These are phyloP conservation scores for Epistrophe grossulariae DNA, from an alignment of 2,888 invertebrate species.

Conservation along the genomic window DNA sequence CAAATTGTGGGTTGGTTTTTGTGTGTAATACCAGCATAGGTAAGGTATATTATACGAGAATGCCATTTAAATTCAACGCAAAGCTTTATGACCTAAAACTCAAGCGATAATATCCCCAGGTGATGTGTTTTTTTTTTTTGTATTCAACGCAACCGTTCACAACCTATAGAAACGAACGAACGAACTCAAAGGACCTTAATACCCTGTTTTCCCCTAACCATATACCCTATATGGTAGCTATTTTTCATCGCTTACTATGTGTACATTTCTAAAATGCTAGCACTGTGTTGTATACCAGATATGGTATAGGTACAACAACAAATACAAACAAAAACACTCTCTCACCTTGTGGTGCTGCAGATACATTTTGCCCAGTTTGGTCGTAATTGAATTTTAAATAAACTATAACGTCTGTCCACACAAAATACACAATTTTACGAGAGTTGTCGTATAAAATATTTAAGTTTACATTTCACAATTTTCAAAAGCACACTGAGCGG, in stretches of 20 bases:
- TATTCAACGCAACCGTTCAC: constrained; percentile 32
- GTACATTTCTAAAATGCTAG: constrained; percentile 54
- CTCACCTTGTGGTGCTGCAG: constrained; percentile 51
- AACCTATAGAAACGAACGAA: not conserved
- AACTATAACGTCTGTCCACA: constrained; percentile 78
- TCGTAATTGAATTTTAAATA: constrained; percentile 84
- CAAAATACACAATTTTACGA: constrained; percentile 76
- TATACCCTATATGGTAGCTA: constrained; percentile 16
- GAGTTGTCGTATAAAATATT: constrained; percentile 76
- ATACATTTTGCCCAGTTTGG: constrained; percentile 74
- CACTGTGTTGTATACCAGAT: not conserved
- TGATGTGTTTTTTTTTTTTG: constrained; percentile 47
- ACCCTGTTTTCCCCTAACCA: not conserved
- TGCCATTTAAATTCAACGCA: constrained; percentile 68
- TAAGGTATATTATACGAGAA: constrained; percentile 17
- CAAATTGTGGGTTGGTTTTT: constrained; percentile 22
- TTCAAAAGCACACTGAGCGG: constrained; percentile 40
- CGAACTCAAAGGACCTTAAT: constrained; percentile 1
- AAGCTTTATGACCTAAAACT: constrained; percentile 69
- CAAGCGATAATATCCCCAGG: constrained; percentile 74
- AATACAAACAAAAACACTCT: constrained; percentile 26
- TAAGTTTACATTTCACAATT: constrained; percentile 75
- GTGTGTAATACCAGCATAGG: constrained; percentile 21
- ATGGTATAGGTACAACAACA: not conserved
- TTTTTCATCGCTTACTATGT: constrained; percentile 40